Base-by-base conservation (phyloP, 2,888 invertebrate species). In the Eustalomyia histrio region DNA sequence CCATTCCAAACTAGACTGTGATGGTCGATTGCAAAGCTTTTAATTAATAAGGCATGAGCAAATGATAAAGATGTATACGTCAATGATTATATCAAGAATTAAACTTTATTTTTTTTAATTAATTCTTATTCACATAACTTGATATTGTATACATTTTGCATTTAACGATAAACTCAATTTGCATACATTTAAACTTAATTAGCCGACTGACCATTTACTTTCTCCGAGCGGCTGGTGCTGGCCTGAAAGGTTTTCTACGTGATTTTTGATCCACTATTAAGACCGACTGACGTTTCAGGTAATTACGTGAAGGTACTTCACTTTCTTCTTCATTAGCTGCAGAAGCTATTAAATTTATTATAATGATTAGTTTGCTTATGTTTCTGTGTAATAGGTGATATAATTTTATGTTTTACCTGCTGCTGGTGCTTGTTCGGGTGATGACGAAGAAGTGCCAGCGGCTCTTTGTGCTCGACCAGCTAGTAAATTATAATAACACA, bases 241-340 rank as follows among this genome's bases (percentile, higher is more conserved):
- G 88, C 71, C 94, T 89, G 85, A 94, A 93, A 7, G 94, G 94
- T 89, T 95, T 96, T 63, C 96, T 92, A 43, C 96, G 92, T 83
- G 94, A 95, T 88, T 96, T 96, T 8, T 96, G 94, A 88, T 97
- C 96, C 2, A 96, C 93, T 58, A 97, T 95, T 18, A 96, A 90
- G 87, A 96, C 95, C 0, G 96, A 96, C 89, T 96, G 96, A 76
- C 95, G 92, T 90, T 96, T 97, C 78, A 97, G 90, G 88, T 93
- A 94, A 81, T 93, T 94, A 63, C 96, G 92, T 0, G 96, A 95
- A 0, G 96, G 96, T 55, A 96, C 94, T 87, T 96, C 96, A 83
- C 95, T 96, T 86, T 96, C 96, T 82, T 96, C 96, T 78, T 96
- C 96, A 0, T 95, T 94, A 4, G 92, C 93, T 29, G 87, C 89